Conservation (phyloP, 2,888 invertebrate species). For the Dicyrtoma fusca region DNA sequence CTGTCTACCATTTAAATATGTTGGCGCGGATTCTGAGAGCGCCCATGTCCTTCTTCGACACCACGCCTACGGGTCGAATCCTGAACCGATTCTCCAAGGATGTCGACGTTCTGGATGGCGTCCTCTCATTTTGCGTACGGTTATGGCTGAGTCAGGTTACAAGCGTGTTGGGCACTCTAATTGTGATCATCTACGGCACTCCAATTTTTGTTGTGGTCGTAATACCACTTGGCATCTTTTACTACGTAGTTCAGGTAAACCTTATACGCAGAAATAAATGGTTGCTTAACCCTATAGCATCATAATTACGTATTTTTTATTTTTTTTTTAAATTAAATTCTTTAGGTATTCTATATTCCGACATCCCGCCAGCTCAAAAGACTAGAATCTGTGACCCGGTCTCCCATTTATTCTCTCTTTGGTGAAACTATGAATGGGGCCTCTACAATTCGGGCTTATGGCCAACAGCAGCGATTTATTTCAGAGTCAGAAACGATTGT, state of each 20-base stretch:
- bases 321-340: too few relatives aligned
- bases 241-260: conserved; percentile 82
- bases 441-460: conserved; percentile 59
- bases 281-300: too few relatives aligned
- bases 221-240: conserved; percentile 76
- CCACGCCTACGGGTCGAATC: conserved; percentile 76
- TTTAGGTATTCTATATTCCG: conserved; percentile 60
- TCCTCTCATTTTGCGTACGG: conserved; percentile 42
- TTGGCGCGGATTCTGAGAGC: conserved; percentile 70
- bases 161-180: conserved; percentile 74
- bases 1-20: conserved; percentile 69
- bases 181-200: conserved; percentile 84
- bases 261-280: too few relatives aligned
- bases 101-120: conserved; percentile 56
- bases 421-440: conserved; percentile 63
- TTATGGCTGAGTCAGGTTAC: conserved; percentile 36
- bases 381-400: conserved; percentile 62
- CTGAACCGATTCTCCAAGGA: conserved; percentile 67
- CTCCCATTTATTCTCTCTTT: conserved; percentile 66
- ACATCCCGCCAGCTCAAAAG: conserved; percentile 64
- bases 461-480: conserved; percentile 59
- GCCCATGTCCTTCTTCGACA: conserved; percentile 76
- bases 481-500: conserved; percentile 61
- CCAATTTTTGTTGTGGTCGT: conserved; percentile 81
- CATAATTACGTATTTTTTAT: too few relatives aligned